A percentile compares a stretch with the other conserved stretches of the same genome.
These are phyloP conservation scores for Trichomalopsis sarcophagae DNA, from an alignment of 1,140 invertebrate species.

Conservation along the genomic window DNA sequence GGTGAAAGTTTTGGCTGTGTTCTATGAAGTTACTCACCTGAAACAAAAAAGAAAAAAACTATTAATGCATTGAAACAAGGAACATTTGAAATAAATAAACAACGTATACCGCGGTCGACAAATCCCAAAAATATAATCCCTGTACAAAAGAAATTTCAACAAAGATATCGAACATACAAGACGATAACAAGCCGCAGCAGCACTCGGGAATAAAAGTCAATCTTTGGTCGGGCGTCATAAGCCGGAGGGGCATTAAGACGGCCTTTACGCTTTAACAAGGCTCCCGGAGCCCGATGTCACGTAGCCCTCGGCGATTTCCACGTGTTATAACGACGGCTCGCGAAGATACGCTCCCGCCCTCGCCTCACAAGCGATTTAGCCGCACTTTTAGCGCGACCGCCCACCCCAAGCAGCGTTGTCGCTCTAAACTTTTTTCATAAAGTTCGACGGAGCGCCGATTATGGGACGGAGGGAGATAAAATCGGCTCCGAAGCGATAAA, in stretches of 20 bases:
- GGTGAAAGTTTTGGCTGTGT: not conserved
- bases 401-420: not conserved
- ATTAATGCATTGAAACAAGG: too few relatives aligned
- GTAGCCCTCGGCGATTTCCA: conserved; percentile 11
- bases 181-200: not conserved
- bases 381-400: not conserved
- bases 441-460: not conserved
- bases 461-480: not conserved
- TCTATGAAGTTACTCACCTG: not conserved
- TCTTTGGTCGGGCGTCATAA: not conserved
- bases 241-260: conserved; percentile 6
- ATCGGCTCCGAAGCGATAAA: conserved; percentile 15
- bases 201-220: conserved; percentile 24
- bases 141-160: too few relatives aligned
- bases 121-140: too few relatives aligned
- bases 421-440: conserved; percentile 3
- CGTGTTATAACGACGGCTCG: conserved; percentile 9
- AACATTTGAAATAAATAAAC: too few relatives aligned
- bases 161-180: not conserved
- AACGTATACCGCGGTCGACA: too few relatives aligned
- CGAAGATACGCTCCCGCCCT: not conserved
- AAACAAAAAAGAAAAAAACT: not conserved
- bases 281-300: conserved; percentile 29
- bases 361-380: conserved; percentile 10
- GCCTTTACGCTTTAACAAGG: conserved; percentile 9